phyloP scores from a whole-genome alignment of 2,113 vertebrate genomes.

The Arothron firmamentum region DNA sequence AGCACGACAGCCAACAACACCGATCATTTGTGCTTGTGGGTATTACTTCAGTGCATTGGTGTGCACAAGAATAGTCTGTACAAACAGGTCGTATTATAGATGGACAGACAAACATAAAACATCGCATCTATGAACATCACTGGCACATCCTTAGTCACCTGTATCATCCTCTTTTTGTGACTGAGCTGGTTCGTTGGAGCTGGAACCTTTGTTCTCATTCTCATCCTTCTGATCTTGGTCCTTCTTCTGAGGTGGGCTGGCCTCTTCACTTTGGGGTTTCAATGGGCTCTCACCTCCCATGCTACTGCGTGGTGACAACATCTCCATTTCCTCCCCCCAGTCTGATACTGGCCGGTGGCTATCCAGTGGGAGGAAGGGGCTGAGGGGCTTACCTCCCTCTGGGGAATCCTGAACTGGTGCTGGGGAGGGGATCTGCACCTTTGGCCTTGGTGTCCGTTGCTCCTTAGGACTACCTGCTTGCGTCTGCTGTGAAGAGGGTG shows the following conservation, averaged over 20 bases:
- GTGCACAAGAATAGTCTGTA: too few species aligned
- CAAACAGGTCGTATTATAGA: too few species aligned
- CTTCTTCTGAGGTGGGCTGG: conserved; percentile 60
- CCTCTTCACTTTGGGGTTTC: conserved; percentile 40
- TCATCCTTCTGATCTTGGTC: conserved; percentile 4
- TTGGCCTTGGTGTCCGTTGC: conserved; percentile 61
- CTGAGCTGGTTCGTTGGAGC: conserved; percentile 14
- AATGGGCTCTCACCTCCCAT: conserved; percentile 69
- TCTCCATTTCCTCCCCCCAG: conserved; percentile 93
- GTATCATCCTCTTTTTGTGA: conserved; percentile 19
- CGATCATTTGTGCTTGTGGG: too few species aligned
- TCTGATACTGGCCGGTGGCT: conserved; percentile 78
- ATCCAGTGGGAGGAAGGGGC: conserved; percentile 75
- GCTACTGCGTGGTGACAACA: conserved; percentile 75
- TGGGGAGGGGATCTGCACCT: conserved; percentile 64
- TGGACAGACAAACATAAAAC: too few species aligned
- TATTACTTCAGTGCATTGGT: too few species aligned
- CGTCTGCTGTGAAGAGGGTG: background rate
- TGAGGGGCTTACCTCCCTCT: conserved; percentile 69
- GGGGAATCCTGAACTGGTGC: conserved; percentile 39
- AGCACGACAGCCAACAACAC: too few species aligned
- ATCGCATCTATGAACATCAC: too few species aligned
- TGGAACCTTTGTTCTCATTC: background rate
- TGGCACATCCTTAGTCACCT: background rate
- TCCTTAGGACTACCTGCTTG: conserved; percentile 65